Base-by-base conservation (phyloP, 2,888 invertebrate species). In the Sarcophaga subvicina region DNA sequence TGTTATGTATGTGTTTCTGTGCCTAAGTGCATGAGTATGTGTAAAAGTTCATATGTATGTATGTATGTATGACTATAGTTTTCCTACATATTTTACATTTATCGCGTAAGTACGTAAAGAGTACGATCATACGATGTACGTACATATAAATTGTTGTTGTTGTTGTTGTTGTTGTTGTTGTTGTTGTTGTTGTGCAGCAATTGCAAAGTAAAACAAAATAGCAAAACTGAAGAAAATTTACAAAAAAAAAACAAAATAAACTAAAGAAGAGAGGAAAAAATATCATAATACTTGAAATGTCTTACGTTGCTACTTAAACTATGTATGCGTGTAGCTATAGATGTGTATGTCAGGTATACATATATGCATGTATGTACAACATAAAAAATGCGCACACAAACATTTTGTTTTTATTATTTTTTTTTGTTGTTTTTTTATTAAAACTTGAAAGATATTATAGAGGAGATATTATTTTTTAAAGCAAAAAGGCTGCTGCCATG, bases 271-370 rank as follows among this genome's bases (percentile, higher is more conserved):
- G 54, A 54, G 17, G 17, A 17, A 17, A 20, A 25, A 49, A 75
- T 66, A 76, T 66, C 66, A 67, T 67, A 76, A 76, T 59, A 76
- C 76, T 69, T 59, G 64, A 64, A 75, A 75, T 62, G 14, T 67
- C 67, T 73, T 80, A 80, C 67, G 66, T 80, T 75, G 75, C 73
- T 80, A 73, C 80, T 80, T 80, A 73, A 73, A 73, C 73, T 67
- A 37, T 37, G 37, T 37, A 8, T 37, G 37, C 37, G 37, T 37
- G 8, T 37, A 37, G 37, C 37, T 37, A 10, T 37, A 8, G 37
- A 8, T 37, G 37, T 37, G 37, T 37, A 37, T 37, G 37, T 37
- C 8, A 37, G 6, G 37, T 37, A 37, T 37, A 10, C 2, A 10
- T 37, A 2, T 37, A 37, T 37, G 37, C 6, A 37, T 37, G 37